Evolutionary conservation across 2,797 vertebrate species (phyloP).

Genomic region (Pristis pectinata): DNA sequence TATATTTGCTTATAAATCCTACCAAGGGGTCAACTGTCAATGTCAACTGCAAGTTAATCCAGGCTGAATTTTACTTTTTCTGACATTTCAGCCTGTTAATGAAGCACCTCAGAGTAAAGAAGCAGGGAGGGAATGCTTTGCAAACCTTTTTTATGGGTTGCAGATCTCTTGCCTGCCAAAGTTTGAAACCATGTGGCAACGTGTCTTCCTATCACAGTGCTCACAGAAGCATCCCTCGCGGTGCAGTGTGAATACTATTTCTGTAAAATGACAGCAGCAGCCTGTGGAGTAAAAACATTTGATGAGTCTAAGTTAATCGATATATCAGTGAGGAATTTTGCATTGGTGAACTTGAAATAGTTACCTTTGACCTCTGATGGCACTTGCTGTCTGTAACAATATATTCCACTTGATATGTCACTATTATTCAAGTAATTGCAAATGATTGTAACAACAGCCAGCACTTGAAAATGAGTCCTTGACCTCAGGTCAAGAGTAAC

Average conservation of each 20-base stretch:
- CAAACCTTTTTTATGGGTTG: not conserved
- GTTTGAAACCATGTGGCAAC: not conserved
- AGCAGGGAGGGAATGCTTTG: not conserved
- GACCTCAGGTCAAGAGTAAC: not conserved
- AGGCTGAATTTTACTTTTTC: not conserved
- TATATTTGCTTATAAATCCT: not conserved
- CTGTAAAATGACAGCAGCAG: not conserved
- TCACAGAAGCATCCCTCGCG: not conserved
- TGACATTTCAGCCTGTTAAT: not conserved
- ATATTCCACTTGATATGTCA: conserved; percentile 1
- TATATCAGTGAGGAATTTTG: not conserved
- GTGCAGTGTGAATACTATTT: not conserved
- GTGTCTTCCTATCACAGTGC: not conserved
- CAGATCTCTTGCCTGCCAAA: not conserved
- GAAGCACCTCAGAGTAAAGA: not conserved
- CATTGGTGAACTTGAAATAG: not conserved
- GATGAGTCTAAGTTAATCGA: not conserved
- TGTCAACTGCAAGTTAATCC: not conserved
- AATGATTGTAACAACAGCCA: not conserved
- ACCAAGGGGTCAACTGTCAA: not conserved
- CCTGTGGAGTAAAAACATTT: not conserved
- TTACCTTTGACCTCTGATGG: not conserved
- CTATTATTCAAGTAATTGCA: not conserved
- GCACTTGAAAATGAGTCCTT: conserved; percentile 6
- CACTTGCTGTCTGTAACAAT: not conserved